Evolutionary conservation across 2,797 vertebrate genomes (phyloP).

Genomic region (Anguilla megastoma): DNA sequence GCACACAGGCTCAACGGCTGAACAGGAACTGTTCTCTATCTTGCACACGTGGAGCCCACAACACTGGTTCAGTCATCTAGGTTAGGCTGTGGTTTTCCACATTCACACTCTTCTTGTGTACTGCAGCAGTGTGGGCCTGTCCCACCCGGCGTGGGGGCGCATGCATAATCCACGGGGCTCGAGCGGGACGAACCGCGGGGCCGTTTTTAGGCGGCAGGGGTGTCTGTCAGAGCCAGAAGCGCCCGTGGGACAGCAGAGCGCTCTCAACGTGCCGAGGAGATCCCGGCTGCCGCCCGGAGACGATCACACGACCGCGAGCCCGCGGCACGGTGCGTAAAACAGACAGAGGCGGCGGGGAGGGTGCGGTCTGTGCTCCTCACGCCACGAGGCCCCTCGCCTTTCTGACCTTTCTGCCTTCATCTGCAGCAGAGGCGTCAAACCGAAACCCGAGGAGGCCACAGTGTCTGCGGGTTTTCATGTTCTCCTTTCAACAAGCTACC

Average conservation of each 20-base stretch:
- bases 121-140: no score
- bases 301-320: constrained; percentile 45
- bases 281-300: constrained; percentile 51
- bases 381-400: constrained; percentile 16
- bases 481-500: no score
- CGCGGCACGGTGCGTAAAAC: constrained; percentile 43
- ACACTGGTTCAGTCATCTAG: no score
- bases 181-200: constrained; percentile 51
- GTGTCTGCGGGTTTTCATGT: no score
- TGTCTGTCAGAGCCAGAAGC: constrained; percentile 46
- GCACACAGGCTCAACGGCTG: no score
- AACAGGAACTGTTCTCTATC: no score
- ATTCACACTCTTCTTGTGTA: no score
- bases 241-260: constrained; percentile 39
- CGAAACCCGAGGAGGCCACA: no score
- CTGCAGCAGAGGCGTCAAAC: no score
- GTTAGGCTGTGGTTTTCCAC: no score
- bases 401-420: neutral
- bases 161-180: constrained; percentile 48
- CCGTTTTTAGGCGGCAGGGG: constrained; percentile 47
- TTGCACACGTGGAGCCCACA: no score
- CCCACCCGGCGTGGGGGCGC: no score
- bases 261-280: constrained; percentile 46
- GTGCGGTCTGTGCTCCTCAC: neutral
- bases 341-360: constrained; percentile 19